A percentile compares a stretch with the other conserved stretches of the same genome.
Evolutionary conservation across 1,140 invertebrate genomes (phyloP).

Genomic region (Pseudomyrmex concolor): DNA sequence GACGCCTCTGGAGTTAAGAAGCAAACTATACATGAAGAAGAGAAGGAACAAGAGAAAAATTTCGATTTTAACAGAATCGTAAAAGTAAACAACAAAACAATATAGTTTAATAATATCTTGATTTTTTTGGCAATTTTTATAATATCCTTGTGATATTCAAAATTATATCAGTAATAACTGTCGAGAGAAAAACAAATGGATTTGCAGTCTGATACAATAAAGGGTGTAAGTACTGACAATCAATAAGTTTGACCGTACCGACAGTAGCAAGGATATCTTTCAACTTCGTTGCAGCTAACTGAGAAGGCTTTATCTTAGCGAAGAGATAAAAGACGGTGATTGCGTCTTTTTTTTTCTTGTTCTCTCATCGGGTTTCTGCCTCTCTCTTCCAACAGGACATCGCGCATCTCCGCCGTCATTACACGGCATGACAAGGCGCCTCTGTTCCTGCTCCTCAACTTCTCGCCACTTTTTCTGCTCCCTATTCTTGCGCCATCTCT

Average conservation of each 20-base stretch:
- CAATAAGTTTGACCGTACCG: conserved; percentile 52
- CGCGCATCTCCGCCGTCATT: conserved; percentile 77
- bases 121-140: not conserved
- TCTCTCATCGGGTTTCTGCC: conserved; percentile 10
- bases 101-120: not conserved
- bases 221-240: conserved; percentile 14
- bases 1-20: conserved; percentile 68
- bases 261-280: conserved; percentile 74
- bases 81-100: not conserved
- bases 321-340: conserved; percentile 69
- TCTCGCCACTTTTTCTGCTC: conserved; percentile 76
- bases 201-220: conserved; percentile 14
- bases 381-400: conserved; percentile 63
- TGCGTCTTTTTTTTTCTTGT: conserved; percentile 63
- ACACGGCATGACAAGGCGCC: conserved; percentile 80
- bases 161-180: not conserved
- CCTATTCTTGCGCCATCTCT: conserved; percentile 71
- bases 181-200: not conserved
- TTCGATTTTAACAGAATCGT: not conserved
- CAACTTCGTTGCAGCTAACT: conserved; percentile 67
- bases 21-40: conserved; percentile 19
- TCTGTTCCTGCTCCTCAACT: conserved; percentile 73
- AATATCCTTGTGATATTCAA: not conserved
- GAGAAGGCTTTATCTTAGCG: conserved; percentile 65
- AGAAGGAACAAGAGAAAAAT: conserved; percentile 24